These are phyloP conservation scores for Tragopan temminckii DNA, from an alignment of 2,797 vertebrate species.

Conservation along the genomic window DNA sequence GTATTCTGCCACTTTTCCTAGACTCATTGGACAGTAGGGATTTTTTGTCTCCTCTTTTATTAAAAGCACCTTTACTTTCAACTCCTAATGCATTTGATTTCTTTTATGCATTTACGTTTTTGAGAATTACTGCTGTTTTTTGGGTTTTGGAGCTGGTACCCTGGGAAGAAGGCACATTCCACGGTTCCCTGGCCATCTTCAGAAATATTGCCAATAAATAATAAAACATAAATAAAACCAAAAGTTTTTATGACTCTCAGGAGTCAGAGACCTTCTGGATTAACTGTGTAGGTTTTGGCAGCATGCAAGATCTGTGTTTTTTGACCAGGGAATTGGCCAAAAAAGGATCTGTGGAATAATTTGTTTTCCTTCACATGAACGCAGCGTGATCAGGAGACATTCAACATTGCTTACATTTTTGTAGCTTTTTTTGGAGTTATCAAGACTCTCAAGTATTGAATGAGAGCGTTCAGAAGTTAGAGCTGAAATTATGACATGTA, in stretches of 20 bases:
- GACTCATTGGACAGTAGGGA: neutral
- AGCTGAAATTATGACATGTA: neutral
- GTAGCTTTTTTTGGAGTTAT: neutral
- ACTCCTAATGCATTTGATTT: neutral
- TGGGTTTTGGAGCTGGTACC: neutral
- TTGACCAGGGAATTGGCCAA: neutral
- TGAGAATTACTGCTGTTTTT: neutral
- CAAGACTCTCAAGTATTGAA: neutral
- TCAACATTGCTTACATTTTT: neutral
- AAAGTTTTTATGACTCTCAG: neutral
- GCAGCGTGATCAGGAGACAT: neutral
- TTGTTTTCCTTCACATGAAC: neutral
- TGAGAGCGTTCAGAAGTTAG: neutral
- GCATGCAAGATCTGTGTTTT: neutral
- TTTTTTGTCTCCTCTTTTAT: neutral
- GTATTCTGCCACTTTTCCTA: neutral
- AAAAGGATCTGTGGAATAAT: neutral
- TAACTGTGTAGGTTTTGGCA: conserved; percentile 5
- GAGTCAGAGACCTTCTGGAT: neutral
- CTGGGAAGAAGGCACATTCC: neutral
- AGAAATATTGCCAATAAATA: conserved; percentile 2
- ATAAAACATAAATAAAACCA: neutral
- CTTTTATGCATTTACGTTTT: neutral
- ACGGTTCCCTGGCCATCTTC: neutral
- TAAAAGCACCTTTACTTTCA: neutral